Evolutionary conservation across 2,797 vertebrate genomes (phyloP).

Genomic region (Chelidonichthys spinosus): DNA sequence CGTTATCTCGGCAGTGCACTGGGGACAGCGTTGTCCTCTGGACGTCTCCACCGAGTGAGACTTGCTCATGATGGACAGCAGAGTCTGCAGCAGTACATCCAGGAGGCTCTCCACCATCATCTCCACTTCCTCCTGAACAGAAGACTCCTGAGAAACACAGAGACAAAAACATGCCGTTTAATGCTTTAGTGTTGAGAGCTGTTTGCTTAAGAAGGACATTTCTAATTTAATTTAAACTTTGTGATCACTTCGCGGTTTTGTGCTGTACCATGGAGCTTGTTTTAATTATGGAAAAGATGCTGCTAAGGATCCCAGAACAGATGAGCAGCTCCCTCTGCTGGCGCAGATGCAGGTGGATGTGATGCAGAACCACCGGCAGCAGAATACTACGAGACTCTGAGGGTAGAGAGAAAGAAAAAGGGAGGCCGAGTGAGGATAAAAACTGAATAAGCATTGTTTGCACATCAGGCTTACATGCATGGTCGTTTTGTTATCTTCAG

Average conservation of each 20-base stretch:
- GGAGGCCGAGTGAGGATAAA: not conserved
- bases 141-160: slow-evolving; percentile 88
- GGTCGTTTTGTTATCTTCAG: not conserved
- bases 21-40: slow-evolving; percentile 99
- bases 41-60: slow-evolving; percentile 98
- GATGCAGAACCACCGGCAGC: slow-evolving; percentile 96
- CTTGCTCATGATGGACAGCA: slow-evolving; percentile 99
- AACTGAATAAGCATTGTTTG: not conserved
- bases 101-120: slow-evolving; percentile 99
- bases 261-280: slow-evolving; percentile 91
- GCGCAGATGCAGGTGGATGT: slow-evolving; percentile 97
- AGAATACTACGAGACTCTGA: slow-evolving; percentile 97
- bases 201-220: too few relatives aligned
- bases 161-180: not conserved
- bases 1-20: slow-evolving; percentile 98
- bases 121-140: slow-evolving; percentile 98
- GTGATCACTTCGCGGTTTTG: not conserved
- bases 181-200: not conserved
- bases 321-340: slow-evolving; percentile 99
- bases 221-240: not conserved
- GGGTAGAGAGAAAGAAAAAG: not conserved
- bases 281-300: slow-evolving; percentile 99
- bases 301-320: slow-evolving; percentile 97
- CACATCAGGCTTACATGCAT: not conserved
- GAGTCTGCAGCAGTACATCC: slow-evolving; percentile 98